Evolutionary conservation across 2,113 vertebrate genomes (phyloP).

Genomic region (Rhagologus leucostigma): DNA sequence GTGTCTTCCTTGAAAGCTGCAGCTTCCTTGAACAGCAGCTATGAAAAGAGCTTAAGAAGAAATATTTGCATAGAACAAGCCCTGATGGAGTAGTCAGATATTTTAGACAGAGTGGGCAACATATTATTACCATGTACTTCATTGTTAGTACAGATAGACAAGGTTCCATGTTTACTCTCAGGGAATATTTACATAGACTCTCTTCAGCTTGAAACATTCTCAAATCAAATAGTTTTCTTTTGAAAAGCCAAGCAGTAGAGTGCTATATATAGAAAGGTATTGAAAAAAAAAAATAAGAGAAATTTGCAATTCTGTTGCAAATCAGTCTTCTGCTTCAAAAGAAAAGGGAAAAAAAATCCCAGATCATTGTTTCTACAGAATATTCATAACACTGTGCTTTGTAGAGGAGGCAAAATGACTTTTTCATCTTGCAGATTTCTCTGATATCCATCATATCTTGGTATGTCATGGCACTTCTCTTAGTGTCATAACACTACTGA

Average conservation of each 20-base stretch:
- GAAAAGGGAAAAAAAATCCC: background rate
- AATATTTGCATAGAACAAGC: conserved; percentile 11
- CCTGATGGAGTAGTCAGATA: background rate
- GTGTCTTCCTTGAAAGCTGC: background rate
- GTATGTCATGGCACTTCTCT: background rate
- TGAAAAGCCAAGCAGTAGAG: conserved; percentile 11
- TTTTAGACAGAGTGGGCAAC: conserved; percentile 28
- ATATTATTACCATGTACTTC: conserved; percentile 2
- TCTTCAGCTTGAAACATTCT: conserved; percentile 19
- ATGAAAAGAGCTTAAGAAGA: background rate
- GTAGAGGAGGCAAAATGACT: background rate
- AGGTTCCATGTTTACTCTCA: conserved; percentile 51
- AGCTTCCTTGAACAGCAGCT: background rate
- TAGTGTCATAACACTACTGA: background rate
- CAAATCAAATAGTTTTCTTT: conserved; percentile 27
- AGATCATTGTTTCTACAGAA: background rate
- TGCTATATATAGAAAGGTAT: background rate
- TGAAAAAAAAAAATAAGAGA: background rate
- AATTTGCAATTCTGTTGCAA: background rate
- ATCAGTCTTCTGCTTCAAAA: background rate
- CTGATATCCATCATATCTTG: background rate
- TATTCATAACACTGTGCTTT: background rate
- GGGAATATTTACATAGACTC: conserved; percentile 41
- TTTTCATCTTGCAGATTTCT: background rate
- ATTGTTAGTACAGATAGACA: background rate